phyloP scores from a whole-genome alignment of 2,797 vertebrate genomes.

The Paratrypauchen microcephalus region DNA sequence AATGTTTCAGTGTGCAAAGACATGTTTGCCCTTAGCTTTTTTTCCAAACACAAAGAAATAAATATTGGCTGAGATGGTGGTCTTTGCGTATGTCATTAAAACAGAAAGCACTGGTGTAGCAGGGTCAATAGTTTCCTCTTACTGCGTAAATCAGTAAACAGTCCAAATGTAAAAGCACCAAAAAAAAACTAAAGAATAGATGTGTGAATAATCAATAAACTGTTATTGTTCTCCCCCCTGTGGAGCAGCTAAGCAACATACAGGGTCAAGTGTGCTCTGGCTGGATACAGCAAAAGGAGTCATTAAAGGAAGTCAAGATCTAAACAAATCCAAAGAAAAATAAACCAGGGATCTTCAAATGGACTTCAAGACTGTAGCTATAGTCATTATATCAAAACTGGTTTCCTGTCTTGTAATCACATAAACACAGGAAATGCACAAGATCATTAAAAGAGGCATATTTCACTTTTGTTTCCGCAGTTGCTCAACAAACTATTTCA shows the following conservation, averaged over 20 bases:
- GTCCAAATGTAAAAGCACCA: conserved; percentile 14
- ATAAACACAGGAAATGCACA: conserved; percentile 22
- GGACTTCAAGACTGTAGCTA: background rate
- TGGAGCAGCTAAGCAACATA: conserved; percentile 54
- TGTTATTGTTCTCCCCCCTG: conserved; percentile 14
- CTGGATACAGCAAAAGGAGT: too few relatives aligned
- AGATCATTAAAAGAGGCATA: background rate
- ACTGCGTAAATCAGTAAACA: conserved; percentile 10
- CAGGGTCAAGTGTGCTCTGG: conserved; percentile 11
- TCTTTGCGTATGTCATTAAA: conserved; percentile 16
- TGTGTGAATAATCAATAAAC: conserved; percentile 28
- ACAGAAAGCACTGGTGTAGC: background rate
- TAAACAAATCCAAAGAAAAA: background rate
- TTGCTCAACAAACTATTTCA: background rate
- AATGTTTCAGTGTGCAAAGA: conserved; percentile 82
- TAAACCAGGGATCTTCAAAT: background rate
- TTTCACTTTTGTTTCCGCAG: background rate
- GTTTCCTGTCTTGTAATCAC: conserved; percentile 15
- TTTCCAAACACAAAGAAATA: conserved; percentile 63
- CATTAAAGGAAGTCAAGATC: background rate
- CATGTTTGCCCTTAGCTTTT: conserved; percentile 65
- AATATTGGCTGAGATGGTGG: conserved; percentile 47
- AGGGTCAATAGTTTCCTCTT: conserved; percentile 19
- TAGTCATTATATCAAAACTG: conserved; percentile 10
- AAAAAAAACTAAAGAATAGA: conserved; percentile 13